phyloP scores from a whole-genome alignment of 2,797 vertebrate genomes.

The Phalanger gymnotis region DNA sequence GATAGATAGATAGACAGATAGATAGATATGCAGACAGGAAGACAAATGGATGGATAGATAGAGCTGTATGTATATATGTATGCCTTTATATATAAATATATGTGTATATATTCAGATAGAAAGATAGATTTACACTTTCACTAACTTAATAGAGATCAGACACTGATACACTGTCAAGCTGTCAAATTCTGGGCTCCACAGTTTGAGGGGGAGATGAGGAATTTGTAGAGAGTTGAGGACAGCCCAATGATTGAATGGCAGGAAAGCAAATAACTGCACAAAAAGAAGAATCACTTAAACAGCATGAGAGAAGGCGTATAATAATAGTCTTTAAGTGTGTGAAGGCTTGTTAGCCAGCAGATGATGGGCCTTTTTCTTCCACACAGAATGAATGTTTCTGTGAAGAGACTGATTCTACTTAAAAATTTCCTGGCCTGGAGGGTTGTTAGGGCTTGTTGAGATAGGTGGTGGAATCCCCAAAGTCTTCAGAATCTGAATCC shows the following conservation, averaged over 20 bases:
- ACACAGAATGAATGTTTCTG: constrained; percentile 46
- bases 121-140: neutral
- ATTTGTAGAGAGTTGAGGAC: constrained; percentile 23
- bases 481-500: constrained; percentile 9
- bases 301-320: constrained; percentile 54
- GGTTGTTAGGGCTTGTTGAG: constrained; percentile 35
- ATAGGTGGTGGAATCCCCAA: constrained; percentile 27
- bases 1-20: too few species aligned
- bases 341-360: constrained; percentile 23
- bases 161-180: neutral
- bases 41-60: neutral
- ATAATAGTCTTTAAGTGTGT: constrained; percentile 9
- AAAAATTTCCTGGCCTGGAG: neutral
- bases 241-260: constrained; percentile 31
- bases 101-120: neutral
- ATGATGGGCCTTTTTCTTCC: constrained; percentile 29
- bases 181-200: constrained; percentile 6
- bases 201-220: neutral
- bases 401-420: neutral
- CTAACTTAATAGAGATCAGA: neutral
- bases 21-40: too few species aligned
- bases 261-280: constrained; percentile 36
- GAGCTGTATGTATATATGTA: neutral
- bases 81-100: neutral
- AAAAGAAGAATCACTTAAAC: constrained; percentile 42